Base-by-base conservation (phyloP, 2,888 invertebrate species). In the Chromoteleia sp. region DNA sequence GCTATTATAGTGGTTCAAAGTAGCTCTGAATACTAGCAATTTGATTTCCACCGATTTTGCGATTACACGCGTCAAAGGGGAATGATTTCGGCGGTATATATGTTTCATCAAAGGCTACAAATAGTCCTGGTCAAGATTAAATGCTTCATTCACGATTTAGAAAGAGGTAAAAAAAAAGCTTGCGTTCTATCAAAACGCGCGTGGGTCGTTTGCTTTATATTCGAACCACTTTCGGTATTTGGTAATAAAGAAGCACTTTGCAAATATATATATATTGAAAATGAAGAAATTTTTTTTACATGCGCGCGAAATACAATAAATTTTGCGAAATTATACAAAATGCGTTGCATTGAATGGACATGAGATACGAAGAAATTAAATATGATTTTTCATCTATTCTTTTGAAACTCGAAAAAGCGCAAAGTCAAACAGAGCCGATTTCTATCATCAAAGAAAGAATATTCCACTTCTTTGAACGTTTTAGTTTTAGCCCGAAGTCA, bases 1-100 rank as follows among this genome's bases (percentile, higher is more conserved):
- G 61, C 67, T 33, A 50, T 68, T 61, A 70, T 76, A 30, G 67
- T 21, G 52, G 54, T 36, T 74, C 70, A 68, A 82, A 68, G 70
- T 78, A 74, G 56, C 68, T 68, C 73, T 54, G 77, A 78, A 63
- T 59, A 43, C 67, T 50, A 56, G 56, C 68, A 70, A 78, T 70
- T 78, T 78, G 77, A 74, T 74, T 77, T 65, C 75, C 65, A 65
- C 63, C 70, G 63, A 74, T 73, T 82, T 78, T 41, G 59, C 63
- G 45, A 65, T 82, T 65, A 52, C 78, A 30, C 65, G 65, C 78
- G 58, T 79, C 82, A 82, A 82, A 82, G 67, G 82, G 71, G 70
- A 73, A 73, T 73, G 54, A 81, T 80, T 73, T 48, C 39, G 65
- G 61, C 50, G 63, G 63, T 48, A 63, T 78, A 65, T 82, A 79